These are phyloP conservation scores for Elgaria multicarinata DNA, from an alignment of 2,113 vertebrate species.

Conservation along the genomic window DNA sequence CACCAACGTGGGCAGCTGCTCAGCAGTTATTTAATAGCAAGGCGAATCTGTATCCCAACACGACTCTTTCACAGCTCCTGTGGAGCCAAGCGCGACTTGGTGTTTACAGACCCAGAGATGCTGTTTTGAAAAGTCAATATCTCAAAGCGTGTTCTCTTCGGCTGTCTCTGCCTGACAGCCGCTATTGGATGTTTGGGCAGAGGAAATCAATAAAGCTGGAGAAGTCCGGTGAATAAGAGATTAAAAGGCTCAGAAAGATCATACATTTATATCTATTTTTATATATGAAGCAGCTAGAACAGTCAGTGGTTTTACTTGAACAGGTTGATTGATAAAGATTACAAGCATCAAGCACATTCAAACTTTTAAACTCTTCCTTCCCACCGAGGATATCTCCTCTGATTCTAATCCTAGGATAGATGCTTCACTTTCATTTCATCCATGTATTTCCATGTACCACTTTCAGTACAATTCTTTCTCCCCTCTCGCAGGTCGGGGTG, in stretches of 20 bases:
- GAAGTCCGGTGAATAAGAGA: not conserved
- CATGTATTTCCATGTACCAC: fast-evolving
- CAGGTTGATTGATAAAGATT: not conserved
- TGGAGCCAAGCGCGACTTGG: no score
- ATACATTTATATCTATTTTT: not conserved
- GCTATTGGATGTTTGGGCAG: not conserved
- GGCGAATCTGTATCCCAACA: not conserved
- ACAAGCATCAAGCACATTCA: no score
- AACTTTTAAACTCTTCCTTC: not conserved
- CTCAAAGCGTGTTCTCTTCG: not conserved
- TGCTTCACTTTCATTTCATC: not conserved
- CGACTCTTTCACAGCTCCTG: not conserved
- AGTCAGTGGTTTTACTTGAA: not conserved
- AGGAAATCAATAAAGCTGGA: conserved; percentile 1
- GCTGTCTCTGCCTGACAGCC: not conserved
- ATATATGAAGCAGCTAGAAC: not conserved
- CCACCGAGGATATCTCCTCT: no score
- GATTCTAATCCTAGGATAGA: not conserved
- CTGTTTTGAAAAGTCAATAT: not conserved
- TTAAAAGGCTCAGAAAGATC: not conserved
- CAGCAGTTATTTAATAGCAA: not conserved
- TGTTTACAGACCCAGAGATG: not conserved
- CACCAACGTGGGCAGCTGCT: not conserved
- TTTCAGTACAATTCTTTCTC: not conserved
- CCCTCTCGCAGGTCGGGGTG: no score